phyloP scores from a whole-genome alignment of 2,113 vertebrate genomes.

The Rhinoderma darwinii region DNA sequence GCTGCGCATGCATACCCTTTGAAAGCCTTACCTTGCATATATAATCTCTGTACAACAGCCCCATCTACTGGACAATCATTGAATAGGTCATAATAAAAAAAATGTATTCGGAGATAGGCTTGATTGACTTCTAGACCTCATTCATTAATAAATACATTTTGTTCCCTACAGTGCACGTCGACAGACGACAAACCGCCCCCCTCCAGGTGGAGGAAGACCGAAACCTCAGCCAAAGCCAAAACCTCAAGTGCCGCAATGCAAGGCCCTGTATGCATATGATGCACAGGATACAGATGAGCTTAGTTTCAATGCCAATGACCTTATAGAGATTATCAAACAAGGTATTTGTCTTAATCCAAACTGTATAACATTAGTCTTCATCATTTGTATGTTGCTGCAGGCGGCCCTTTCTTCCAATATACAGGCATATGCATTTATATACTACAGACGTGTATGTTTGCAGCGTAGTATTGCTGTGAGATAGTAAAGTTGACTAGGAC shows the following conservation, averaged over 20 bases:
- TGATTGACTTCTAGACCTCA: neutral
- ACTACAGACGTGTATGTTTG: no score
- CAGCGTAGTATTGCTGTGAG: no score
- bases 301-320: constrained; percentile 93
- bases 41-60: neutral
- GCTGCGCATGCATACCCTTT: no score
- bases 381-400: neutral
- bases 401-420: no score
- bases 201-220: constrained; percentile 89
- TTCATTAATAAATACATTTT: neutral
- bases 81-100: neutral
- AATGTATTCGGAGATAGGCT: accelerated
- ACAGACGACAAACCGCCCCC: constrained; percentile 81
- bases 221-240: constrained; percentile 97
- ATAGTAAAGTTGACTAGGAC: no score
- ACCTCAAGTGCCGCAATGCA: constrained; percentile 95
- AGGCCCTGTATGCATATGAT: constrained; percentile 93
- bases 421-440: no score
- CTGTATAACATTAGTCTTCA: neutral
- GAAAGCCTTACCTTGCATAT: neutral
- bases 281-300: constrained; percentile 99
- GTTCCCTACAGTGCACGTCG: constrained; percentile 78
- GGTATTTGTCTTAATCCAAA: constrained; percentile 71
- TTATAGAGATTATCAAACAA: constrained; percentile 96
- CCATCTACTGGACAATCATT: constrained; percentile 16